A percentile compares a stretch with the other conserved stretches of the same genome.
Conservation (phyloP, 2,113 vertebrate species). For the Peromyscus leucopus region DNA sequence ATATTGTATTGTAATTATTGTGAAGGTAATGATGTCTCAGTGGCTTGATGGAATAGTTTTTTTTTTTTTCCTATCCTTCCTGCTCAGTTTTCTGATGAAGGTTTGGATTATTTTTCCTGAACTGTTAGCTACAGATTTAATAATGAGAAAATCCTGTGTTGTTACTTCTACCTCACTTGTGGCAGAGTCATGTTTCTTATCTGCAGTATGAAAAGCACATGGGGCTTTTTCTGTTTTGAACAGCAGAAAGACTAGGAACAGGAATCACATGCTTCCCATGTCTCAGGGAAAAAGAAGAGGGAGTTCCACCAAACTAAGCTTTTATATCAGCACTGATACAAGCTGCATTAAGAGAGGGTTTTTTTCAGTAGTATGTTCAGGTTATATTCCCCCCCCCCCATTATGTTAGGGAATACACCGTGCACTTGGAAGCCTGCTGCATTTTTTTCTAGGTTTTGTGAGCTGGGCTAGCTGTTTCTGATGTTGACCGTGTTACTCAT, state of each 20-base stretch:
- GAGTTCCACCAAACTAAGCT: neutral
- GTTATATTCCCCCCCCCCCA: neutral
- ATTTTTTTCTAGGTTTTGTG: neutral
- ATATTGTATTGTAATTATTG: slow-evolving; percentile 30
- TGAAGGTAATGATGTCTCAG: slow-evolving; percentile 38
- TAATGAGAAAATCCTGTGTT: slow-evolving; percentile 26
- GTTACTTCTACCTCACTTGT: slow-evolving; percentile 6
- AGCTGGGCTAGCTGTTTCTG: neutral
- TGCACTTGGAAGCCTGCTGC: accelerated
- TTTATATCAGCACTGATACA: neutral
- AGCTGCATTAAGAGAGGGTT: neutral
- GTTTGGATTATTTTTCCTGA: slow-evolving; percentile 43
- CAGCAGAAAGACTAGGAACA: neutral
- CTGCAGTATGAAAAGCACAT: slow-evolving; percentile 12
- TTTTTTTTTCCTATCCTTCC: neutral
- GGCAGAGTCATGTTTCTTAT: neutral
- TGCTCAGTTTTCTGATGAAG: slow-evolving; percentile 55
- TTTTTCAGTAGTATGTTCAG: neutral
- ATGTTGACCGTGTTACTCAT: neutral
- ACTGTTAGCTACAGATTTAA: slow-evolving; percentile 60
- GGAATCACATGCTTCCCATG: neutral
- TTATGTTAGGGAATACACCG: neutral
- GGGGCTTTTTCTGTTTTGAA: neutral
- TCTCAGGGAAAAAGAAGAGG: neutral
- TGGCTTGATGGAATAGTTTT: neutral